Conservation (phyloP, 2,888 invertebrate species). For the Epinotia nisella region DNA sequence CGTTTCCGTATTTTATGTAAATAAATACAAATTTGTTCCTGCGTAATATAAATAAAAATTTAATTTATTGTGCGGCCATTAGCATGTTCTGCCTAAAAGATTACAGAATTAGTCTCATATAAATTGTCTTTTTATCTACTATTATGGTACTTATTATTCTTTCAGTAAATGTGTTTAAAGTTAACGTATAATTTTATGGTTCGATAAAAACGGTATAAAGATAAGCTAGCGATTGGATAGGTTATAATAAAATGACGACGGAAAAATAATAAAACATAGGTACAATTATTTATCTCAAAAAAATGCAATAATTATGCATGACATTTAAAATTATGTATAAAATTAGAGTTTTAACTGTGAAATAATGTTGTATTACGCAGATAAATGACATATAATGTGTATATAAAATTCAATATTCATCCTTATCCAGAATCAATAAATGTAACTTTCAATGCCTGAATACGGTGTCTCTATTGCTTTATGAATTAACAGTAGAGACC, state of each 20-base stretch:
- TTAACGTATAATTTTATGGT: constrained; percentile 63
- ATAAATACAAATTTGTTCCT: constrained; percentile 56
- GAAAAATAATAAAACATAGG: too few species aligned
- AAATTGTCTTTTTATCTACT: constrained; percentile 60
- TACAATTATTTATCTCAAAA: neutral
- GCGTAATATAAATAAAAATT: constrained; percentile 50
- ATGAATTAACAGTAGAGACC: too few species aligned
- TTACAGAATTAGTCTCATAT: constrained; percentile 49
- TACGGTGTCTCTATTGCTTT: too few species aligned
- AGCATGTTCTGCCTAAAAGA: constrained; percentile 46
- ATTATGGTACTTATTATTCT: constrained; percentile 54
- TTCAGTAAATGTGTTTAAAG: constrained; percentile 60
- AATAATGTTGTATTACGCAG: too few species aligned
- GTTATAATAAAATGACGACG: neutral
- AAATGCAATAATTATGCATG: neutral
- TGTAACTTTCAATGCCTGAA: too few species aligned
- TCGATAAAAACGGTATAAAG: constrained; percentile 54
- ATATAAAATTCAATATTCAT: too few species aligned
- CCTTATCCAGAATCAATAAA: too few species aligned
- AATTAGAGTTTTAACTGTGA: too few species aligned
- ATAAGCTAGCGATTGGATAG: constrained; percentile 45
- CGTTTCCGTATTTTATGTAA: constrained; percentile 55
- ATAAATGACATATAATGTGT: too few species aligned
- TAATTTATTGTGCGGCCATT: constrained; percentile 47
- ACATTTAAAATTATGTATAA: too few species aligned